Evolutionary conservation across 2,888 invertebrate species (phyloP), one percentile per base, ranked within the genome.

Genomic region (Diplolepis rosae): DNA sequence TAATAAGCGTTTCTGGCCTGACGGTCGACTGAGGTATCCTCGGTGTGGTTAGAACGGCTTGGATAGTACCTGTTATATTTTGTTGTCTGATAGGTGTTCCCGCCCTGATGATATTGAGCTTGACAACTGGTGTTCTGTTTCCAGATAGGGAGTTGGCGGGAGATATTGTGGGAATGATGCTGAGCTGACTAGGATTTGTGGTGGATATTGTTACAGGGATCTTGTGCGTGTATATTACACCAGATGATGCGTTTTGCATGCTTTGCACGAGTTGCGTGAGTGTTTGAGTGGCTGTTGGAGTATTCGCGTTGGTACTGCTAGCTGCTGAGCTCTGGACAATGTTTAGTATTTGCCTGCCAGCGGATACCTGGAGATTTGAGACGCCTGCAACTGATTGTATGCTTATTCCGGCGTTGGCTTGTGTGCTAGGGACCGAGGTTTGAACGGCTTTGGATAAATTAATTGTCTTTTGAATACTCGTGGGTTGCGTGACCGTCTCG

Each of bases 151-250:
- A 84, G 70, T 85, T 86, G 0, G 82, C 78, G 66, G 86, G 84
- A 18, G 87, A 84, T 77, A 87, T 85, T 3, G 88, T 79, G 1
- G 88, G 87, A 65, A 88, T 84, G 54, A 88, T 84, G 68, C 84
- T 88, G 35, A 88, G 68, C 54, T 87, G 88, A 42, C 83, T 86
- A 6, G 88, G 83, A 79, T 86, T 88, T 0, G 84, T 87, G 7
- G 87, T 87, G 22, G 88, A 82, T 79, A 89, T 81, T 56, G 92
- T 92, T 0, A 93, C 93, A 1, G 93, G 93, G 80, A 93, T 92
- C 89, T 94, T 94, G 76, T 94, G 91, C 66, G 94, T 93, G 83
- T 94, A 94, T 79, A 94, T 94, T 0, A 94, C 94, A 18, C 93
- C 92, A 65, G 93, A 92, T 2, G 83, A 79, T n/a, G 84, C 72